Evolutionary conservation across 1,140 invertebrate genomes (phyloP), one percentile per base, ranked within the genome.

Genomic region (Melitaea cinxia): DNA sequence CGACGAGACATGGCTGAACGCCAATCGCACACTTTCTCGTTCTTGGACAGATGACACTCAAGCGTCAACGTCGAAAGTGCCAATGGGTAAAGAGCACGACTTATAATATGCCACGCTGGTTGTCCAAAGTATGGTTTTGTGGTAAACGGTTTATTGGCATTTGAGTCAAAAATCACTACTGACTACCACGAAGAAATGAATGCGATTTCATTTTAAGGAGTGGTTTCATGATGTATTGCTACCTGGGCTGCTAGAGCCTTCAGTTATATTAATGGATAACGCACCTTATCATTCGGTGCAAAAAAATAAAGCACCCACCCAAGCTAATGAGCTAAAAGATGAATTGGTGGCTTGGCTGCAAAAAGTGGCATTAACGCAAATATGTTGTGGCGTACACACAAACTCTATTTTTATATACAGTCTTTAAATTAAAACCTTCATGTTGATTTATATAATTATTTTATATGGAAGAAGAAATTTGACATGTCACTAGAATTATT

Each of bases 1-100:
- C 15, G 61, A 70, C 17, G 72, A 77, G 37, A 73, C 71, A 54
- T 73, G 70, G 65, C 19, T 76, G n/a, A 76, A 76, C 19, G 65
- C 71, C 0, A 73, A 73, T 39, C 74, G 70, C 26, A 72, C 65
- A 4, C 28, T 71, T 15, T 42, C 42, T 0, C 37, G 55, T 4
- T 35, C 65, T 15, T 77, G 65, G 72, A 70, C 69, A 0, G 60
- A 73, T 60, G 64, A 69, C 37, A 66, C 50, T 17, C 14, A 19
- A 50, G 54, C 50, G 4, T 72, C 75, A 0, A 60, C 65, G 0
- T 58, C 59, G 10, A 69, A 65, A 65, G 68, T 77, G 9, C 59
- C 67, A 42, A 26, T 61, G 23, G 67, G 70, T 14, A 75, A 72
- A 67, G 66, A 66, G 37, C 15, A 30, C 42, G 65, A 24, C 59